Evolutionary conservation across 2,797 vertebrate species (phyloP).

Genomic region (Mallotus villosus): DNA sequence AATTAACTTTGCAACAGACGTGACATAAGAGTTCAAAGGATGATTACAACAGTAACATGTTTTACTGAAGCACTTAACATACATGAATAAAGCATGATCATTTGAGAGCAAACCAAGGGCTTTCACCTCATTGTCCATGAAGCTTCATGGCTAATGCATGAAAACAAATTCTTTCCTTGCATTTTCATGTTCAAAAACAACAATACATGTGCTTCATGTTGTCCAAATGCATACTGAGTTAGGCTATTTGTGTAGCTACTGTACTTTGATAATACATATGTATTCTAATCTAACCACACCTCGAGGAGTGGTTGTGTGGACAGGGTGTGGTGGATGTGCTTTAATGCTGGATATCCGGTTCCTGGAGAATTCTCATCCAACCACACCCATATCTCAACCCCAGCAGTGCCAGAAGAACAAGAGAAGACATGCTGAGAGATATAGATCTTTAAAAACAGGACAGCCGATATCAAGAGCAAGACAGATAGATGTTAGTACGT

Average conservation of each 20-base stretch:
- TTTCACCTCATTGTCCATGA: no score
- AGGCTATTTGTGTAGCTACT: no score
- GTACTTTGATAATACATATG: no score
- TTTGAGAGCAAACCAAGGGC: no score
- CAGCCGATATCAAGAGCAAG: background rate
- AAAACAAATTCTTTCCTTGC: no score
- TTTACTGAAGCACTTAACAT: background rate
- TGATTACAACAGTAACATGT: background rate
- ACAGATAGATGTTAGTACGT: background rate
- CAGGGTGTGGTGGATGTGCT: conserved; percentile 14
- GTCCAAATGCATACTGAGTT: no score
- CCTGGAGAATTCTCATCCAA: conserved; percentile 13
- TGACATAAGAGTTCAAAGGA: background rate
- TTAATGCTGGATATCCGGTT: conserved; percentile 26
- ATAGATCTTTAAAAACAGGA: background rate
- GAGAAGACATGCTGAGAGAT: background rate
- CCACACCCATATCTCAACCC: conserved; percentile 21
- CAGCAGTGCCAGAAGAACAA: conserved; percentile 3
- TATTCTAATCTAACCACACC: background rate
- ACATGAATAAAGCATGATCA: no score
- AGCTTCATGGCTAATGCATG: no score
- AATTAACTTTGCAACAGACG: background rate
- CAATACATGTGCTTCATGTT: no score
- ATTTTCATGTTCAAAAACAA: no score
- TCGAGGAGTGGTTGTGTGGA: background rate